Base-by-base conservation (phyloP, 92 coral and sea anemone species). In the Paramuricea clavata region DNA sequence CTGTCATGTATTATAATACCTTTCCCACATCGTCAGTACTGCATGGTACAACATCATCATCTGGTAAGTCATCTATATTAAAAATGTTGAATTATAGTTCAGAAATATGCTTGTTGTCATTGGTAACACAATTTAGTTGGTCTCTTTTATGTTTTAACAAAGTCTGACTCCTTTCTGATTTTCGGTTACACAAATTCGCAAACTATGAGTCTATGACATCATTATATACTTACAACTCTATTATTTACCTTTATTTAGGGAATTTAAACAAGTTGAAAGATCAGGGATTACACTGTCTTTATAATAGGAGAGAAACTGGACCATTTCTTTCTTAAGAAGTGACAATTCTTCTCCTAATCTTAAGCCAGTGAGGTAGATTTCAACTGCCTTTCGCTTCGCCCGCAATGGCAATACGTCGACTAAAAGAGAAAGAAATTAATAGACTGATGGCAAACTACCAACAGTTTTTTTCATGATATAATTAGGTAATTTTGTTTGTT, bases 251-350 rank as follows among this genome's bases (percentile, higher is more conserved):
- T 49, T 76, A 31, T 52, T 49, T 27, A 76, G 28, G 68, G 34
- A 76, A 49, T 25, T 54, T 76, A 76, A 49, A 54, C 65, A 15
- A 49, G 41, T 17, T 19, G 64, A 49, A 23, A 47, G 82, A 52
- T 54, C 36, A 16, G 82, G 65, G 25, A 76, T 49, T 17, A 54
- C 7, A 26, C 15, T 54, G 68, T 76, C 68, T 76, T 49, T 76
- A 21, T 76, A 76, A 52, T 76, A 76, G 68, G 67, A 76, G 21
- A 76, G 68, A 76, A 49, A 76, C 23, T 56, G 65, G 44, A 31
- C 39, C 82, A 76, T 76, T 76, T 76, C 82, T 33, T 49, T 56
- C 49, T 76, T 26, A 32, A 76, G 32, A 49, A 76, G 64, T 32
- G 31, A 25, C 41, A 76, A 43, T 31, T 76, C 82, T 76, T 76